Conservation (phyloP, 2,797 vertebrate genomes). For the Callimico goeldii region DNA sequence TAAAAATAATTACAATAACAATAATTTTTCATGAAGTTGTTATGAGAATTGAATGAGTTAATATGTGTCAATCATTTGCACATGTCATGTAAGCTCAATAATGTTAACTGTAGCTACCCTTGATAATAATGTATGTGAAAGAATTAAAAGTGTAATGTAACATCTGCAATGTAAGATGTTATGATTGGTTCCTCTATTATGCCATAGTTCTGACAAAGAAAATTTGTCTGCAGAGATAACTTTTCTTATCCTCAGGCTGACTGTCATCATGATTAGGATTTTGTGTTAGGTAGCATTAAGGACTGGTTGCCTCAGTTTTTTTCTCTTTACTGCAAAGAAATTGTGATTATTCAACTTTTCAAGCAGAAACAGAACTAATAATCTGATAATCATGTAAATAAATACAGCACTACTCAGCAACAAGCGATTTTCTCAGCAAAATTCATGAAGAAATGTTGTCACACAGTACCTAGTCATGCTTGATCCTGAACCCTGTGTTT, state of each 20-base stretch:
- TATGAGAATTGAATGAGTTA: background rate
- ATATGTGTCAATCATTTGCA: background rate
- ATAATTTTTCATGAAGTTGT: background rate
- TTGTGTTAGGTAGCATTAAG: background rate
- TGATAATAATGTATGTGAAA: background rate
- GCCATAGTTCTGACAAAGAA: background rate
- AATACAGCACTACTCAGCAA: background rate
- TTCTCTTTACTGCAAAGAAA: background rate
- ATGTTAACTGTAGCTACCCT: background rate
- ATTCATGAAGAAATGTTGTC: background rate
- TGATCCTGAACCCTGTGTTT: background rate
- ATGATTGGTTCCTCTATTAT: background rate
- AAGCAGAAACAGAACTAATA: background rate
- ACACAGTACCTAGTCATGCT: background rate
- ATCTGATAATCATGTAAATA: background rate
- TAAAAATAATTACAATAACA: background rate
- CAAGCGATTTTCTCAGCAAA: background rate
- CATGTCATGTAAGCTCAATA: background rate
- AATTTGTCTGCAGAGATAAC: background rate
- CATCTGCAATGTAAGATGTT: background rate
- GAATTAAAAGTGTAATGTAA: background rate
- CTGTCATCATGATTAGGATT: background rate
- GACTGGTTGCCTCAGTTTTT: background rate
- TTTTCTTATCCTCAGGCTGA: background rate
- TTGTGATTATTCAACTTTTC: background rate